Conservation (phyloP, 2,888 invertebrate genomes). For the Choristoneura rosaceana region DNA sequence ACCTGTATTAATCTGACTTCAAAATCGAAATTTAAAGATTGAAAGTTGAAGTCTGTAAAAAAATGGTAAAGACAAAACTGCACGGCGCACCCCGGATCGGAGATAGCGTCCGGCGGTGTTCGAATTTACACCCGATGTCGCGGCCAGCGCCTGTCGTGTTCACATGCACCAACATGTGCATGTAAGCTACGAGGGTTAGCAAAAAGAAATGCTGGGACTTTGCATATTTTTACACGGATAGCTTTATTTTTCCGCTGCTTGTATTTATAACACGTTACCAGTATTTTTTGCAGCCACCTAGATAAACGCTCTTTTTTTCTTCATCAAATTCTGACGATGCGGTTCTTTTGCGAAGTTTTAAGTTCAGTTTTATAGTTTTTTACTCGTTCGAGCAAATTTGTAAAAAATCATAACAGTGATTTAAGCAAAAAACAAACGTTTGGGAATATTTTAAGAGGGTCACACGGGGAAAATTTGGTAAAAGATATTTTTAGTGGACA, state of each 20-base stretch:
- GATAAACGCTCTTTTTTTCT: not conserved
- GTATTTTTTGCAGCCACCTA: constrained; percentile 30
- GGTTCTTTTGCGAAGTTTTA: not conserved
- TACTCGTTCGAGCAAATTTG: no score
- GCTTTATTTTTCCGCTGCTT: constrained; percentile 38
- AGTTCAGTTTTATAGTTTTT: no score
- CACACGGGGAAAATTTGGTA: no score
- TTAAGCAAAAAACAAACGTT: no score
- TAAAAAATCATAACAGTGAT: no score
- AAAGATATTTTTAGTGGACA: no score
- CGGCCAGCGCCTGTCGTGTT: constrained; percentile 52
- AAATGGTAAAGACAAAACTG: constrained; percentile 36
- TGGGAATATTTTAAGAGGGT: no score
- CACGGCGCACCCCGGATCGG: constrained; percentile 40
- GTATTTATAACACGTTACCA: constrained; percentile 36
- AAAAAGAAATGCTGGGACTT: constrained; percentile 35
- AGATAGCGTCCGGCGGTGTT: constrained; percentile 49
- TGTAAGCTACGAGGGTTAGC: constrained; percentile 35
- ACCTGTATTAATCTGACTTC: no score
- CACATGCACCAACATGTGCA: constrained; percentile 52
- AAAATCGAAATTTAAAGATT: not conserved
- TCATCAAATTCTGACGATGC: not conserved
- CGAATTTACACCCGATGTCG: constrained; percentile 61
- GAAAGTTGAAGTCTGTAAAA: constrained; percentile 21
- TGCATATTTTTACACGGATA: constrained; percentile 40